Evolutionary conservation across 2,797 vertebrate genomes (phyloP).

Genomic region (Heterohyrax brucei): DNA sequence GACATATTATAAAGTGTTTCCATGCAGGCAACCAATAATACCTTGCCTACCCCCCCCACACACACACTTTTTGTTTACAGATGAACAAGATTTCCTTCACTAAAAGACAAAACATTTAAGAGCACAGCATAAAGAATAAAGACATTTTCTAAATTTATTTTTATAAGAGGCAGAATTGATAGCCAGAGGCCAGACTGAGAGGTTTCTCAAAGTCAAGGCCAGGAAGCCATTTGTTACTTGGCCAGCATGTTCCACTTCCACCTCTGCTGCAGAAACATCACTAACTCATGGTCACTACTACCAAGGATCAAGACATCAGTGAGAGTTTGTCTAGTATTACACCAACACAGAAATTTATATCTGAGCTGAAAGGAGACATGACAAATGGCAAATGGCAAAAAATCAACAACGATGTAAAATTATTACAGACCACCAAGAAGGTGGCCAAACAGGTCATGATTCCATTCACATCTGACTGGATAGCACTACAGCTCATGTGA

Average conservation of each 20-base stretch:
- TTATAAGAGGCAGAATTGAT: background rate
- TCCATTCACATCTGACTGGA: background rate
- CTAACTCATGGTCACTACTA: background rate
- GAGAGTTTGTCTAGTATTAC: background rate
- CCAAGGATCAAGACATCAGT: background rate
- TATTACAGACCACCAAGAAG: background rate
- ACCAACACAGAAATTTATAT: constrained; percentile 8
- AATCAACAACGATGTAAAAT: background rate
- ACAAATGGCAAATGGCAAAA: background rate
- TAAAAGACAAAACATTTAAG: background rate
- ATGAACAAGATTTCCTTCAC: background rate
- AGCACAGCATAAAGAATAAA: background rate
- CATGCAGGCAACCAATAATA: background rate
- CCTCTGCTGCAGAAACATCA: background rate
- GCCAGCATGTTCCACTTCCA: background rate
- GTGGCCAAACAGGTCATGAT: constrained; percentile 1
- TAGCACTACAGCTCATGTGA: background rate
- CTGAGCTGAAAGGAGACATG: background rate
- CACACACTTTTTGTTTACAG: background rate
- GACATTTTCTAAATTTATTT: background rate
- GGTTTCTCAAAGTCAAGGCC: background rate
- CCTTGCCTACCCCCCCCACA: background rate
- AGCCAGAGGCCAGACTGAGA: background rate
- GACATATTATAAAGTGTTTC: background rate
- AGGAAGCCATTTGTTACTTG: background rate